Evolutionary conservation across 2,113 vertebrate species (phyloP), one percentile per base, ranked within the genome.

Genomic region (Sapajus apella): DNA sequence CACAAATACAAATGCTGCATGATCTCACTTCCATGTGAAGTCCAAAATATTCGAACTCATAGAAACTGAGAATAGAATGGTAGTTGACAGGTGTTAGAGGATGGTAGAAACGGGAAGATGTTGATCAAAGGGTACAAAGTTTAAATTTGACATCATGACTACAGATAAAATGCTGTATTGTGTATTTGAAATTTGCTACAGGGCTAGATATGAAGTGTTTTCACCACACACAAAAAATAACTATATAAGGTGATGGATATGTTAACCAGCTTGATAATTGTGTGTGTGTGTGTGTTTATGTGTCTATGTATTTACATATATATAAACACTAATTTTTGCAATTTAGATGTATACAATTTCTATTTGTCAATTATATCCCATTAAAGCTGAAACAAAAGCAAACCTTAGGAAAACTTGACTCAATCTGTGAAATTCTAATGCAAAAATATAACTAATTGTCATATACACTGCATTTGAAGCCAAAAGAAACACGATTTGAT

Each of bases 401-500:
- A 32, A 45, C 13, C 72, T 56, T 77, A 79, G 5, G 25, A 45
- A 76, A 89, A 47, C 6, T 40, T 61, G 68, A 66, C 8, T 84
- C 43, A 18, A 18, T 66, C 30, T 76, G 1, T 64, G 93, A 83
- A 89, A 91, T 92, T 86, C 61, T 94, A 86, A 93, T n/a, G 23
- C 35, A 94, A 87, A 68, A 61, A 30, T 40, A 79, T 32, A 58
- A 55, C 16, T 37, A 23, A 32, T 70, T 43, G 4, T 93, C 35
- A 37, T 23, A 40, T 47, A 32, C 17, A 4, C 45, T 21, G 4
- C 18, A 30, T 72, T 58, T 55, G 18, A 89, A 94, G 73, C 73
- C 73, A 90, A 82, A 61, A 77, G 88, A 93, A 89, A 56, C 18
- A 84, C 13, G 25, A 88, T 56, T 93, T 89, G 37, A 77, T 47